A percentile compares a stretch with the other conserved stretches of the same genome.
phyloP scores from a whole-genome alignment of 2,797 vertebrate species.

The Xenentodon cancila region DNA sequence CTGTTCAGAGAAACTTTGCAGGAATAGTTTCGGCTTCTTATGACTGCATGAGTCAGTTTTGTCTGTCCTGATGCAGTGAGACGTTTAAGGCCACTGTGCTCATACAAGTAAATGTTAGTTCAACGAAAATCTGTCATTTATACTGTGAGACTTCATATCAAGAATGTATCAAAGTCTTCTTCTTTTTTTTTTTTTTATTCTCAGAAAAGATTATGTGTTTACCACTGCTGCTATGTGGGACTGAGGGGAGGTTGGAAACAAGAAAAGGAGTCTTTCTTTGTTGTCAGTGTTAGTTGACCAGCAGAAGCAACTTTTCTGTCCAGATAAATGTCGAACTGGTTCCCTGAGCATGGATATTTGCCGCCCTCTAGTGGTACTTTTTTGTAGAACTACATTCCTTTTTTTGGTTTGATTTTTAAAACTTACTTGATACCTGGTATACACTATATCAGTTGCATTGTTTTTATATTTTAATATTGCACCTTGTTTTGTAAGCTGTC shows the following conservation, averaged over 20 bases:
- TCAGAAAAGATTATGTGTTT: conserved; percentile 52
- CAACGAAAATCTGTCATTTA: conserved; percentile 54
- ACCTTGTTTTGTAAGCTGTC: conserved; percentile 60
- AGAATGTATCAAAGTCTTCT: conserved; percentile 68
- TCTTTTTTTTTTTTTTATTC: too few relatives aligned
- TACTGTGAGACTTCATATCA: conserved; percentile 74
- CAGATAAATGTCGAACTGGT: conserved; percentile 67
- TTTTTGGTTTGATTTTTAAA: conserved; percentile 70
- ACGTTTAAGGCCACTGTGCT: conserved; percentile 70
- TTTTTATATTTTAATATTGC: conserved; percentile 67
- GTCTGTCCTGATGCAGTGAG: conserved; percentile 58
- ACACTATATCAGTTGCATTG: conserved; percentile 61
- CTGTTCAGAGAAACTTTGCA: conserved; percentile 22
- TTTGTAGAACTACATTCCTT: conserved; percentile 80
- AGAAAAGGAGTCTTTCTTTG: conserved; percentile 1
- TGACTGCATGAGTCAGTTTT: conserved; percentile 64
- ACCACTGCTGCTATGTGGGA: conserved; percentile 66
- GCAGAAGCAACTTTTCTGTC: conserved; percentile 53
- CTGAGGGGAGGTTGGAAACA: conserved; percentile 22
- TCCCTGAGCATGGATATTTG: conserved; percentile 82
- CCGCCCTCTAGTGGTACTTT: conserved; percentile 82
- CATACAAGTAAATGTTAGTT: conserved; percentile 65
- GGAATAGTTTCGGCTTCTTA: conserved; percentile 42
- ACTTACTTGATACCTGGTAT: conserved; percentile 74
- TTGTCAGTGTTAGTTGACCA: conserved; percentile 39